Base-by-base conservation (phyloP, 2,113 vertebrate species). In the Arenaria interpres region DNA sequence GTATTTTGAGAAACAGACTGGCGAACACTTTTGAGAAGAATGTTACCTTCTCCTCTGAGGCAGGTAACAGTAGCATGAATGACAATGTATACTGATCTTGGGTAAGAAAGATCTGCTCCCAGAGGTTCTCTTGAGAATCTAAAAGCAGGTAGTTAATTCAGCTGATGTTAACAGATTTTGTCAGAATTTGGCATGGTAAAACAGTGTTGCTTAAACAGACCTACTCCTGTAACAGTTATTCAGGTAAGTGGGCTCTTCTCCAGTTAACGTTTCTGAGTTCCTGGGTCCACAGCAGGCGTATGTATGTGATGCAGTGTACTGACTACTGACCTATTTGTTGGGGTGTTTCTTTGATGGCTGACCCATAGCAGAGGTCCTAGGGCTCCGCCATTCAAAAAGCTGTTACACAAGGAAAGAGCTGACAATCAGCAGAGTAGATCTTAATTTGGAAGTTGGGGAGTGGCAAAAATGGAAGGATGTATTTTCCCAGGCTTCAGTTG, bases 81-180 rank as follows among this genome's bases (percentile, higher is more conserved):
- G 75, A 84, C 96, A 93, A 69, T 33, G 56, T 86, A 90, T 92
- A 71, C 83, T 82, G 66, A 84, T 90, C 76, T 76, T 78, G 91
- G 76, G n/a, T 94, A 96, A 87, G 77, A 91, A 84, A 85, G 88
- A 87, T 71, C 90, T 94, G 76, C 43, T 95, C 77, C 71, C 80
- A 89, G 77, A 95, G 32, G 64, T 79, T 92, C 50, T 85, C 41
- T 3, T 80, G 53, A 79, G 73, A 95, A 66, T 86, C 48, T 85
- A 90, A 90, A 85, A 90, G n/a, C 62, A 94, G 69, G 30, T 84
- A 94, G 90, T 74, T 88, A 92, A 85, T 92, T 88, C 71, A 88
- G 35, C 43, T 96, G 63, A 90, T 60, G 53, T 71, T 93, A 96
- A 94, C 16, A 0, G 76, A 60, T 93, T 94, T 78, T 95, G 87